These are phyloP conservation scores for Gnatocerus cornutus DNA, from an alignment of 2,888 invertebrate species.

Conservation along the genomic window DNA sequence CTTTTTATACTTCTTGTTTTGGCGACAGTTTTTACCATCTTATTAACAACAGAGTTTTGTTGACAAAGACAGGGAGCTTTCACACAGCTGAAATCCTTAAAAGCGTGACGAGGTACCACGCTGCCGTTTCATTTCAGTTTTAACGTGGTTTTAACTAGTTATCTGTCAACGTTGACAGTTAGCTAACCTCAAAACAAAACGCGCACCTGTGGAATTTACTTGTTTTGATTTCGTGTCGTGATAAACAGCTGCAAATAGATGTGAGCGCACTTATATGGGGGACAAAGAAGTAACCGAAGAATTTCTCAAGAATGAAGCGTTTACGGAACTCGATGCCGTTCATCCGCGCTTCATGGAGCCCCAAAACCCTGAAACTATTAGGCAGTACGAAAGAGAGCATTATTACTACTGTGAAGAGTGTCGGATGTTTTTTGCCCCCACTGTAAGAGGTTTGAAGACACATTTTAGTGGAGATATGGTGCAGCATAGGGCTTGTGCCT, in stretches of 20 bases:
- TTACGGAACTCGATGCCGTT: constrained; percentile 48
- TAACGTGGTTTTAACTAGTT: neutral
- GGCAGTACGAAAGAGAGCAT: constrained; percentile 46
- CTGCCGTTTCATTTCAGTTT: constrained; percentile 7
- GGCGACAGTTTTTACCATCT: constrained; percentile 36
- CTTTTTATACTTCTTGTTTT: constrained; percentile 15
- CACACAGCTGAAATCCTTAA: constrained; percentile 28
- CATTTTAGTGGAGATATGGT: constrained; percentile 51
- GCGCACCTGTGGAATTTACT: neutral
- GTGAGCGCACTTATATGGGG: constrained; percentile 13
- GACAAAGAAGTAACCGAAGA: constrained; percentile 32
- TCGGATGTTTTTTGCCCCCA: constrained; percentile 49
- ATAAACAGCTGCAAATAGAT: neutral
- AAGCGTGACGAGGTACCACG: neutral
- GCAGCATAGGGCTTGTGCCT: constrained; percentile 44
- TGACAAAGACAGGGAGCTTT: neutral
- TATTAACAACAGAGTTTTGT: constrained; percentile 34
- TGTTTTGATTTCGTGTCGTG: neutral
- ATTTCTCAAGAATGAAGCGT: constrained; percentile 40
- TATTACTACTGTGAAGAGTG: constrained; percentile 51
- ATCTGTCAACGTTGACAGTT: too few species aligned
- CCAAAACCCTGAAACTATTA: constrained; percentile 36
- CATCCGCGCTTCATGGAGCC: constrained; percentile 51
- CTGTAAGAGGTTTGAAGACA: constrained; percentile 37
- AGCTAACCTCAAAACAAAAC: too few species aligned